Evolutionary conservation across 2,797 vertebrate species (phyloP), one percentile per base, ranked within the genome.

Genomic region (Schizothorax lantsangensis): DNA sequence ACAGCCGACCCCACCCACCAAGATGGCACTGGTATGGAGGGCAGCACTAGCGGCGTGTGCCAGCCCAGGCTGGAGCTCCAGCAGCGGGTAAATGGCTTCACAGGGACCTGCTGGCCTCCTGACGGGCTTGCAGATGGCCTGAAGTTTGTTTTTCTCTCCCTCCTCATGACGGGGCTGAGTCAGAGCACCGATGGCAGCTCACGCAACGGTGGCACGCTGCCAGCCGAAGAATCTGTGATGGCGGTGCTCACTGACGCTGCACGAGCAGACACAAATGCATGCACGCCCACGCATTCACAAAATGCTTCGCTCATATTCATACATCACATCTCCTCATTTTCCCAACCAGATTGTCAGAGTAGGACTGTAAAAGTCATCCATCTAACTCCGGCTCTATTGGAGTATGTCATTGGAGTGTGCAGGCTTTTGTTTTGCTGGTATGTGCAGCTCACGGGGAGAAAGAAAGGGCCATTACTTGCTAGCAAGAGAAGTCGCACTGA

Each of bases 331-430:
- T 88, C 75, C 72, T 73, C 36, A 17, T 84, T 81, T 87, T 69
- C 84, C 52, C 12, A 62, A 43, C 72, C 72, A 79, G 77, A 79
- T 82, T 87, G 87, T 89, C 83, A 77, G 84, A 72, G 62, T 59
- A 81, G 68, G 40, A 81, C 26, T 75, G 33, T 83, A 83, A 85
- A 86, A 81, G 38, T 83, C 88, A 87, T 73, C 80, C 86, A 84
- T 84, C 83, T 88, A 54, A 84, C 78, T 80, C 68, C 30, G 43
- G 82, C 81, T 88, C 83, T 85, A 43, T 66, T 83, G 87, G 85
- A 88, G 78, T 87, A 84, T 88, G 85, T 89, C 82, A 83, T 73
- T 87, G 69, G 86, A 45, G 62, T 77, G 85, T 79, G 86, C 68
- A 83, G 79, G 79, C 62, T 47, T 84, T 75, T 75, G 68, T 80